Evolutionary conservation across 2,113 vertebrate genomes (phyloP).

Genomic region (Periophthalmus modestus): DNA sequence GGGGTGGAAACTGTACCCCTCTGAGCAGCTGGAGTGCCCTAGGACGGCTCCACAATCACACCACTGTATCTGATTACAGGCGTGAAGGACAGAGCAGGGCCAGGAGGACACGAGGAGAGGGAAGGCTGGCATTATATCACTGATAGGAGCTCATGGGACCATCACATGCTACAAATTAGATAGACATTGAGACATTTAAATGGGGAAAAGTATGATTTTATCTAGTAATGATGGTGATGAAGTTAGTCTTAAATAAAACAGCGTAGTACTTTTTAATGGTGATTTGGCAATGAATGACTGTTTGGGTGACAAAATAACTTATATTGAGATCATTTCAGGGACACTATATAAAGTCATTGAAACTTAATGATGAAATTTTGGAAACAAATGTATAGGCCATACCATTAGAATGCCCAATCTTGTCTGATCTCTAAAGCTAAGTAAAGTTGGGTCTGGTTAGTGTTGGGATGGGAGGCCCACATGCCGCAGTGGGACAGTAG

Average conservation of each 20-base stretch:
- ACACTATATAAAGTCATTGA: no score
- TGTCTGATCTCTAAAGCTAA: no score
- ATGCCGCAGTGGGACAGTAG: no score
- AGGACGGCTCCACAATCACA: slow-evolving; percentile 65
- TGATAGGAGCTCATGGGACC: slow-evolving; percentile 56
- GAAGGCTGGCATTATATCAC: slow-evolving; percentile 48
- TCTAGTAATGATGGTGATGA: slow-evolving; percentile 8
- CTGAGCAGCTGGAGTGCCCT: slow-evolving; percentile 68
- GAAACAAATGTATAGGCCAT: no score
- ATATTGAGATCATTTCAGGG: background rate
- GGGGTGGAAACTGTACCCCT: slow-evolving; percentile 59
- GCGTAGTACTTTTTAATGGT: background rate
- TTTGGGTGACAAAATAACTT: background rate
- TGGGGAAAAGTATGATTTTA: slow-evolving; percentile 21
- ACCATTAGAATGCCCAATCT: no score
- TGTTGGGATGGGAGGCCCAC: no score
- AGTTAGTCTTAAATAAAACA: slow-evolving; percentile 10
- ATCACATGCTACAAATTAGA: slow-evolving; percentile 50
- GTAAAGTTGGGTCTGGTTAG: no score
- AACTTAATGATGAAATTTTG: no score
- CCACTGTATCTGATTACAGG: slow-evolving; percentile 67
- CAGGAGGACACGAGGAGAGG: slow-evolving; percentile 57
- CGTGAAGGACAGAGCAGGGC: slow-evolving; percentile 67
- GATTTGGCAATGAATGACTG: background rate
- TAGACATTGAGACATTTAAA: slow-evolving; percentile 14